Base-by-base conservation (phyloP, 2,113 vertebrate genomes). In the Maccullochella peelii region DNA sequence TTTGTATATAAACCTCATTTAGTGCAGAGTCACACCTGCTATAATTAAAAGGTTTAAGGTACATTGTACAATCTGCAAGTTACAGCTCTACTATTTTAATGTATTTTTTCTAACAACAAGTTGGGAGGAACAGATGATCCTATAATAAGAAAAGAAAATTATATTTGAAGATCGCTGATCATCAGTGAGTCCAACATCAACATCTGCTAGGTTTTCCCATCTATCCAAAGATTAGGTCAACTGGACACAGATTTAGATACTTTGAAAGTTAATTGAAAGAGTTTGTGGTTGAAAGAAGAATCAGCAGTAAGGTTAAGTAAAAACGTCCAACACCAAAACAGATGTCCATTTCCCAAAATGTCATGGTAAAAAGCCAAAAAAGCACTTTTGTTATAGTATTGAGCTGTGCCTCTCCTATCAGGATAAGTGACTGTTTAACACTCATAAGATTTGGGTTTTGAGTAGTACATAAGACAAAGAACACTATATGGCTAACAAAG, bases 41-140 rank as follows among this genome's bases (percentile, higher is more conserved):
- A 6, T 38, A 70, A 78, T 58, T 50, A 49, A 36, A 73, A 12
- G 40, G 62, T 11, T 72, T 62, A 40, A 70, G 38, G n/a, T 55
- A 23, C 40, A 30, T n/a, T 69, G 27, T 69, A 38, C 23, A 67
- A 57, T 36, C 12, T 1, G 21, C 15, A 72, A 67, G 67, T 55
- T 81, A 84, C 54, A 73, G 68, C 15, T 38, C 23, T 42, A n/a
- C 57, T 15, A 14, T 49, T 42, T 7, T 23, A 50, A 8, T 38
- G 36, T 40, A 57, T 23, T 57, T 67, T 27, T 7, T 55, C 15
- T 16, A 20, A 38, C 9, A 54, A 65, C 25, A 65, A 8, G 30
- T 11, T 23, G 10, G 11, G 25, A 57, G 61, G 30, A 67, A 73
- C 5, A 16, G 52, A 52, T 38, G 3, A 67, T 61, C 15, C n/a